phyloP scores from a whole-genome alignment of 2,797 vertebrate species.

The Aotus griseimembra region DNA sequence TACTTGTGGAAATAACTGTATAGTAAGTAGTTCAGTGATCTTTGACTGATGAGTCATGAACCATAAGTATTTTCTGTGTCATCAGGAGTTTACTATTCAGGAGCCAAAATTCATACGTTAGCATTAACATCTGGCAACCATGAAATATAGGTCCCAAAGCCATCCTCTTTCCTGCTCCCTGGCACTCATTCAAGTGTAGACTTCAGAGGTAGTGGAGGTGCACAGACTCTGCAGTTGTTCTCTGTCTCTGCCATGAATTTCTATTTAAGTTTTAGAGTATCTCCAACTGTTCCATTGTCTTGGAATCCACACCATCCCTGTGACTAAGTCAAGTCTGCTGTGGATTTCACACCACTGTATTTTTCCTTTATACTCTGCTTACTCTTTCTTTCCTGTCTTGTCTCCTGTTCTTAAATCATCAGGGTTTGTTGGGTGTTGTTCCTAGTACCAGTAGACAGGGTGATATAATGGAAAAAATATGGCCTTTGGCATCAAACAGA shows the following conservation, averaged over 20 bases:
- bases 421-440: not conserved
- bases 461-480: not conserved
- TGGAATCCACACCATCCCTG: not conserved
- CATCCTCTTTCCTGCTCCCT: not conserved
- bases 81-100: not conserved
- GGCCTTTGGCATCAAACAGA: not conserved
- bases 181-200: not conserved
- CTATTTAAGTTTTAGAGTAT: not conserved
- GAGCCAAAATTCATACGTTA: not conserved
- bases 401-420: not conserved
- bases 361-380: not conserved
- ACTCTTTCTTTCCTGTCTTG: not conserved
- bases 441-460: not conserved
- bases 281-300: not conserved
- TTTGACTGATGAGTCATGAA: not conserved
- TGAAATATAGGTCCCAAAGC: not conserved
- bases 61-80: not conserved
- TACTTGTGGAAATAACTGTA: not conserved
- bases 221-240: not conserved
- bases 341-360: not conserved
- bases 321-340: not conserved
- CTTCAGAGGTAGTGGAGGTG: not conserved
- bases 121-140: not conserved
- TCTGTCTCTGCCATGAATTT: not conserved
- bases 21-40: not conserved